These are phyloP conservation scores for Gallinago undulata DNA, from an alignment of 2,113 vertebrate genomes.

Conservation along the genomic window DNA sequence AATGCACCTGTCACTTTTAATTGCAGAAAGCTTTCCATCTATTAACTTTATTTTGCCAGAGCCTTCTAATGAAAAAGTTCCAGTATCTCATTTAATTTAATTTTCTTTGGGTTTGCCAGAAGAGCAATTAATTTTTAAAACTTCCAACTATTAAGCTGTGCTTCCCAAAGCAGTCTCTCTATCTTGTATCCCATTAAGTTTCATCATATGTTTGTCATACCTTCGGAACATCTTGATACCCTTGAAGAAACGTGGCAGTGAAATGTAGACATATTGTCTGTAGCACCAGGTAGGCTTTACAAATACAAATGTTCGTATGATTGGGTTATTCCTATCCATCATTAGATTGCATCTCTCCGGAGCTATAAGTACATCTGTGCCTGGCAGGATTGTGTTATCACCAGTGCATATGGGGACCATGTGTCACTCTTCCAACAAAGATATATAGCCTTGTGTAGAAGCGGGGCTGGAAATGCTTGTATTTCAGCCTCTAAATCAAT, in stretches of 20 bases:
- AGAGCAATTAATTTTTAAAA: constrained; percentile 76
- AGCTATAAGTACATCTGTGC: constrained; percentile 61
- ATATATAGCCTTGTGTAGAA: constrained; percentile 58
- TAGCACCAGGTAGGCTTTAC: constrained; percentile 41
- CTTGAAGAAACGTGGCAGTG: constrained; percentile 54
- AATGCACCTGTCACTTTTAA: constrained; percentile 65
- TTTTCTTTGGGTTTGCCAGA: constrained; percentile 72
- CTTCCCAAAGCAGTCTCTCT: constrained; percentile 56
- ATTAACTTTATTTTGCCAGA: constrained; percentile 71
- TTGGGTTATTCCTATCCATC: constrained; percentile 65
- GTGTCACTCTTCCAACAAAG: constrained; percentile 73
- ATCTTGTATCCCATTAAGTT: constrained; percentile 66
- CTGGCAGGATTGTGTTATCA: constrained; percentile 59
- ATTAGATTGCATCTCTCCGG: constrained; percentile 58
- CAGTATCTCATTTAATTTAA: constrained; percentile 74
- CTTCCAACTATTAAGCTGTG: constrained; percentile 49
- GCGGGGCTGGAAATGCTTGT: constrained; percentile 66
- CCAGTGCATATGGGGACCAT: constrained; percentile 65
- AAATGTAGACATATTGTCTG: constrained; percentile 43
- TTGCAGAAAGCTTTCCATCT: constrained; percentile 67
- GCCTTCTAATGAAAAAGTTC: constrained; percentile 73
- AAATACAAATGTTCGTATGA: constrained; percentile 55
- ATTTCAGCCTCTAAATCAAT: constrained; percentile 76
- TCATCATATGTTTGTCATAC: constrained; percentile 59
- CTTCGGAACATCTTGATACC: constrained; percentile 72